A percentile compares a stretch with the other conserved stretches of the same genome.
These are phyloP conservation scores for Phalloptychus januarius DNA, from an alignment of 2,797 vertebrate genomes.

Conservation along the genomic window DNA sequence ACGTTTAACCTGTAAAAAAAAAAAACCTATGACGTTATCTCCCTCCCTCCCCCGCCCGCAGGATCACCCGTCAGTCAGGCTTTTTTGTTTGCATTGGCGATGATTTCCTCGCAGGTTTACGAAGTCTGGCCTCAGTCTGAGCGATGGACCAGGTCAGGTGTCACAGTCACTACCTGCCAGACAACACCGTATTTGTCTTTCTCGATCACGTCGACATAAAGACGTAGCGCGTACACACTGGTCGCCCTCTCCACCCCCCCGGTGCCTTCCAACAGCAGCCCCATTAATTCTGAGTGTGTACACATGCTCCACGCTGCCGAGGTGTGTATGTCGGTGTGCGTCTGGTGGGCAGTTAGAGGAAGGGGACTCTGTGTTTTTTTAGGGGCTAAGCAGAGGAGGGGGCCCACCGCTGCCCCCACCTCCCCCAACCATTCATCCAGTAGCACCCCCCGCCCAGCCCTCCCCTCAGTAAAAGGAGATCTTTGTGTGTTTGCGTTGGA, in stretches of 20 bases:
- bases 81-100: neutral
- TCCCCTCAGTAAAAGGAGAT: constrained; percentile 83
- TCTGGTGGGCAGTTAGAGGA: constrained; percentile 81
- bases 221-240: constrained; percentile 34
- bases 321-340: constrained; percentile 58
- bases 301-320: constrained; percentile 53
- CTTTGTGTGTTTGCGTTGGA: constrained; percentile 92
- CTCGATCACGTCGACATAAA: constrained; percentile 23
- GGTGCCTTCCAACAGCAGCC: constrained; percentile 56
- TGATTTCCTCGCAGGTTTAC: neutral
- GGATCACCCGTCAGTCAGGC: neutral
- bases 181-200: constrained; percentile 18
- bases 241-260: constrained; percentile 19
- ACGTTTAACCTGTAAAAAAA: neutral
- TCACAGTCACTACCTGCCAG: constrained; percentile 22
- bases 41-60: neutral
- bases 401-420: constrained; percentile 53
- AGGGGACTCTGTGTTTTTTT: constrained; percentile 92
- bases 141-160: constrained; percentile 8
- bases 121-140: neutral
- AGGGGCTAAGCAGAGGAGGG: constrained; percentile 85
- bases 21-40: neutral
- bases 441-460: constrained; percentile 47
- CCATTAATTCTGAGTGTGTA: constrained; percentile 66
- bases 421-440: constrained; percentile 88